Base-by-base conservation (phyloP, 2,888 invertebrate species). In the Chromoteleia sp. region DNA sequence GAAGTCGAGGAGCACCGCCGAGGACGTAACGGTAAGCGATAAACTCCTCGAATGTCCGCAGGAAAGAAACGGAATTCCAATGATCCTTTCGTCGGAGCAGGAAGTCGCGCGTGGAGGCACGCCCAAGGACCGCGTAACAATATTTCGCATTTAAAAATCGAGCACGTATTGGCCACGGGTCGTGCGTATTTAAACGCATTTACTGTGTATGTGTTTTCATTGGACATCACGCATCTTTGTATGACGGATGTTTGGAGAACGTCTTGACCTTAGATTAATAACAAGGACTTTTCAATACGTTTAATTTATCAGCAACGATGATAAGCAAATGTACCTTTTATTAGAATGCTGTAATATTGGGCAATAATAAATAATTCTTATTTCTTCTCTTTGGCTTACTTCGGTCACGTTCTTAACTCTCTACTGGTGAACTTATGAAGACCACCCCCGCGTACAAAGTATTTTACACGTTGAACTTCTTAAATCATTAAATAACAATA, bases 11-110 rank as follows among this genome's bases (percentile, higher is more conserved):
- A 36, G 3, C 48, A 12, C 1, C 14, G n/a, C 8, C 25, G 25
- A 45, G 7, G 41, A 41, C 58, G 48, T 75, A 75, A 75, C 75
- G 75, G 65, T 75, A 75, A 50, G 48, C 50, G 45, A 58, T 67
- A 56, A 74, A 58, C 58, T 63, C 58, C 14, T 12, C 41, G 25
- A 54, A 45, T 63, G 73, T 73, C 52, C 36, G 50, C 67, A 21
- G 50, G 36, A 67, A 75, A 58, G 67, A 67, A 50, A 50, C 58
- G 74, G 67, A 75, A 75, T 75, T 58, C 75, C 67, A 67, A 65
- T 45, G 75, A 45, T 67, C 58, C 50, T 67, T 75, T 75, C 45
- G 65, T 48, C 39, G 39, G 14, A 58, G 63, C 67, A 75, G 75
- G 75, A 75, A 75, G 67, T 75, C 56, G 65, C 10, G 10, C 48